These are phyloP conservation scores for Danaus melanippus DNA, from an alignment of 1,140 invertebrate species.

Conservation along the genomic window DNA sequence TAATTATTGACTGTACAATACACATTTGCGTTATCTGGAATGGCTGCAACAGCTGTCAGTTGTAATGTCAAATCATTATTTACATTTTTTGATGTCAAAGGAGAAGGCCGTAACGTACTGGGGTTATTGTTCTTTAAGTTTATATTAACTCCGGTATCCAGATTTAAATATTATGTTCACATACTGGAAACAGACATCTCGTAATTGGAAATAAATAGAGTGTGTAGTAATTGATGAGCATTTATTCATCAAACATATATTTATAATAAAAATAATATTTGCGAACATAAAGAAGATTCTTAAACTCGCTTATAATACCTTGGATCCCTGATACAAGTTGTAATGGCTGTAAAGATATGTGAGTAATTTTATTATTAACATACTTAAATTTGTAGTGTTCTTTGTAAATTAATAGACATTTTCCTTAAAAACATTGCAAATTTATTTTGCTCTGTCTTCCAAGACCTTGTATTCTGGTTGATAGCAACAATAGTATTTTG, in stretches of 20 bases:
- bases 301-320: no score
- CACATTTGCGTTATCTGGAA: no score
- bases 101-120: conserved; percentile 14
- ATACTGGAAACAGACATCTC: neutral
- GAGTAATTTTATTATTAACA: conserved; percentile 7
- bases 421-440: no score
- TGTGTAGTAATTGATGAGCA: neutral
- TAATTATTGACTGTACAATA: no score
- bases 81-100: conserved; percentile 15
- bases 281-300: conserved; percentile 1
- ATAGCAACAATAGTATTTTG: neutral
- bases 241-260: conserved; percentile 1
- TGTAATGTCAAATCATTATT: conserved; percentile 15
- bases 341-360: conserved; percentile 18
- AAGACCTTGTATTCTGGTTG: conserved; percentile 12
- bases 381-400: no score
- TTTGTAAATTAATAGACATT: no score
- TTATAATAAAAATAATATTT: conserved; percentile 3
- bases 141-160: conserved; percentile 11
- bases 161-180: conserved; percentile 1
- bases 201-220: conserved; percentile 1
- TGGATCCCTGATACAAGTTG: conserved; percentile 8
- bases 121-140: conserved; percentile 15
- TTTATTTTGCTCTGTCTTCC: no score
- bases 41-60: no score